These are phyloP conservation scores for Diachrysia chrysitis DNA, from an alignment of 2,888 invertebrate genomes.

Conservation along the genomic window DNA sequence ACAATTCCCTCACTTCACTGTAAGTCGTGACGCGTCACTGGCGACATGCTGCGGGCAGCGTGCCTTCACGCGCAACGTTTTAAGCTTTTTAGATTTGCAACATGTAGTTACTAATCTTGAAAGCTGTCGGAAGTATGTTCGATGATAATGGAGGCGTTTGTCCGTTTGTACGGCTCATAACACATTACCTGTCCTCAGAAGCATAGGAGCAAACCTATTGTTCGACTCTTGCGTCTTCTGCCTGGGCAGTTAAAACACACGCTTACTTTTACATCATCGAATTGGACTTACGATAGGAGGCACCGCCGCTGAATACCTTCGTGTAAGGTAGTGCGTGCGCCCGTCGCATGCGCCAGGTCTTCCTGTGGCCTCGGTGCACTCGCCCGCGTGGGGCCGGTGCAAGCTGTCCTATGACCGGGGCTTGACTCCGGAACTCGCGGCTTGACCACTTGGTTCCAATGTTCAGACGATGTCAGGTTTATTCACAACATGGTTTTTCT, in stretches of 20 bases:
- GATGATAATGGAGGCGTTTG: background rate
- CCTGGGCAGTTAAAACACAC: background rate
- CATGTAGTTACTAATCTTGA: background rate
- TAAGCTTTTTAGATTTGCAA: background rate
- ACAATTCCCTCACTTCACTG: background rate
- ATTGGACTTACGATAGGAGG: background rate
- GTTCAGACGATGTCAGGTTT: constrained; percentile 48
- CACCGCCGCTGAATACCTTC: background rate
- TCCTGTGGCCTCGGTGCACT: too few relatives aligned
- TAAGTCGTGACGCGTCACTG: background rate
- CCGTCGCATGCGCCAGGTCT: background rate
- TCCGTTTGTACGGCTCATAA: background rate
- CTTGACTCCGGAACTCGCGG: background rate
- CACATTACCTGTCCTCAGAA: background rate
- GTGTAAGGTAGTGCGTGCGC: background rate
- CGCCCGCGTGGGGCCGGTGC: background rate
- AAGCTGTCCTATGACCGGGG: background rate
- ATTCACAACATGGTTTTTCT: constrained; percentile 44
- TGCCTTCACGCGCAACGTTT: background rate
- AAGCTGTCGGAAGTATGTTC: background rate
- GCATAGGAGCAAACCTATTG: background rate
- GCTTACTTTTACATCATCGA: background rate
- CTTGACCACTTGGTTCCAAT: constrained; percentile 26
- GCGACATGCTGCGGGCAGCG: constrained; percentile 9
- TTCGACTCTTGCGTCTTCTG: background rate